Evolutionary conservation across 2,797 vertebrate species (phyloP).

Genomic region (Gymnothorax reevesii): DNA sequence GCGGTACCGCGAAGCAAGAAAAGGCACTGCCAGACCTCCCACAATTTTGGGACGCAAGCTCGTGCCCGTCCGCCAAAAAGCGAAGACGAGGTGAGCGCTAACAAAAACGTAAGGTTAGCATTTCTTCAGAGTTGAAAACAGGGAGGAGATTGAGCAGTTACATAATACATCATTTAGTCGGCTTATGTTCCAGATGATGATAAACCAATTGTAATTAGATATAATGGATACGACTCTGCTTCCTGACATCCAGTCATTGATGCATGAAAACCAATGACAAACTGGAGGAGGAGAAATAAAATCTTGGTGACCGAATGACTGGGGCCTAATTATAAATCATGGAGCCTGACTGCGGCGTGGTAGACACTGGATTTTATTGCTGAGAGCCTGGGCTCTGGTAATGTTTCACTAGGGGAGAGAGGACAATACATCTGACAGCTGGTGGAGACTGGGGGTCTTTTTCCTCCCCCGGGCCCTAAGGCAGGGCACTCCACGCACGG

Average conservation of each 20-base stretch:
- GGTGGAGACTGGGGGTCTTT: conserved; percentile 60
- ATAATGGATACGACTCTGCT: conserved; percentile 1
- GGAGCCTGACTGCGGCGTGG: conserved; percentile 28
- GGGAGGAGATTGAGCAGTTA: neutral
- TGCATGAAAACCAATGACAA: neutral
- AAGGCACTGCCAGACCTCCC: neutral
- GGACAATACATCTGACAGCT: conserved; percentile 69
- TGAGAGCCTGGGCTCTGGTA: conserved; percentile 54
- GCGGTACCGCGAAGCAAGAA: neutral
- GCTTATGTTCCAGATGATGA: neutral
- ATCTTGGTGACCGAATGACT: conserved; percentile 8
- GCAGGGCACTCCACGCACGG: conserved; percentile 45
- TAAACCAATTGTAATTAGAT: conserved; percentile 3
- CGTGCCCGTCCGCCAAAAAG: neutral
- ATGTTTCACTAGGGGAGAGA: conserved; percentile 35
- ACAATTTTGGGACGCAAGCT: neutral
- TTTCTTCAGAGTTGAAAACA: neutral
- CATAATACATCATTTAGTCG: neutral
- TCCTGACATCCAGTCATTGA: neutral
- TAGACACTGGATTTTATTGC: conserved; percentile 39
- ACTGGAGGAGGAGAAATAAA: neutral
- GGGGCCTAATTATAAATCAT: conserved; percentile 23
- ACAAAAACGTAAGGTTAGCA: neutral
- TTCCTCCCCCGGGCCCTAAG: conserved; percentile 3
- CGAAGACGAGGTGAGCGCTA: neutral